phyloP scores from a whole-genome alignment of 1,140 invertebrate species.

The Holotrichia oblita region DNA sequence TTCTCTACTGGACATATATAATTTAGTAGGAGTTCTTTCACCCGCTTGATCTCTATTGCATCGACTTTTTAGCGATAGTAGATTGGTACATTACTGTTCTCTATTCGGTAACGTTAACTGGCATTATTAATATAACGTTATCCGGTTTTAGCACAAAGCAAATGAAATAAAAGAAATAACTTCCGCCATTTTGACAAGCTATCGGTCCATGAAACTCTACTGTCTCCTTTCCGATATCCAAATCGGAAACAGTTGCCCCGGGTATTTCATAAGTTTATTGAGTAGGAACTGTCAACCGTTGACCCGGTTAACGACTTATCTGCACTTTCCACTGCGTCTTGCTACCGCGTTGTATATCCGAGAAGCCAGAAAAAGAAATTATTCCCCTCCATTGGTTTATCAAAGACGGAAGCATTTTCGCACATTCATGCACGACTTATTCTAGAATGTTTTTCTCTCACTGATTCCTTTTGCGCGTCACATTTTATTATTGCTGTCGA shows the following conservation, averaged over 20 bases:
- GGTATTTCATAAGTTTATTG: constrained; percentile 38
- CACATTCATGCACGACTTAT: constrained; percentile 50
- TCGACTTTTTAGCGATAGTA: too few relatives aligned
- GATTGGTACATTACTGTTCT: too few relatives aligned
- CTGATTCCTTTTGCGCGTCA: not conserved
- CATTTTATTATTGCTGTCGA: constrained; percentile 2
- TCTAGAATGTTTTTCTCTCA: constrained; percentile 44
- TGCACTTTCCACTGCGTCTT: constrained; percentile 44
- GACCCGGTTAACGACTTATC: constrained; percentile 49
- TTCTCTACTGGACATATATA: too few relatives aligned
- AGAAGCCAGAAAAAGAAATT: constrained; percentile 48
- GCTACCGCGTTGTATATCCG: constrained; percentile 43
- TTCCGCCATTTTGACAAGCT: not conserved
- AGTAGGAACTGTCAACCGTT: constrained; percentile 28
- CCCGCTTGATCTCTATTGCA: too few relatives aligned
- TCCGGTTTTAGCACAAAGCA: not conserved
- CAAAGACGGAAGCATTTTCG: constrained; percentile 46
- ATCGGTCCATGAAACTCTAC: not conserved
- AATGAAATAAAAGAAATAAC: not conserved
- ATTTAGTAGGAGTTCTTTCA: too few relatives aligned
- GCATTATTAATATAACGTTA: not conserved
- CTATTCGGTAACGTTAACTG: too few relatives aligned
- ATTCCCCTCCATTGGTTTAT: constrained; percentile 50
- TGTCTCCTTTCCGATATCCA: not conserved
- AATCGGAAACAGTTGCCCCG: constrained; percentile 4